A percentile compares a stretch with the other conserved stretches of the same genome.
Evolutionary conservation across 2,888 invertebrate genomes (phyloP).

Genomic region (Arge pagana): DNA sequence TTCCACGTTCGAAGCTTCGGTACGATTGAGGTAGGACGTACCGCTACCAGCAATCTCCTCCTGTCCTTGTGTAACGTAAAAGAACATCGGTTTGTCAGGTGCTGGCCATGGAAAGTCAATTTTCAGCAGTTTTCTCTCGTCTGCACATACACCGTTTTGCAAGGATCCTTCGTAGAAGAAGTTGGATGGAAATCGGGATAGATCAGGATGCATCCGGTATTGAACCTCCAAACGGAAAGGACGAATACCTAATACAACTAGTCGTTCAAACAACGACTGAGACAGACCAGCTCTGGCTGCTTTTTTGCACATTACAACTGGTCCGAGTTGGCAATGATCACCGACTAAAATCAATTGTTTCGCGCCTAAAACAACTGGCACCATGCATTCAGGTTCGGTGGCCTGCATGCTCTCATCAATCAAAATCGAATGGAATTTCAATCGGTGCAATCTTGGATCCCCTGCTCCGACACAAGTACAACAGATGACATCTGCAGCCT

Average conservation of each 20-base stretch:
- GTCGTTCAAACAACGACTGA: constrained; percentile 94
- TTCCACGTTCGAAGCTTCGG: constrained; percentile 98
- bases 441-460: constrained; percentile 87
- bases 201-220: constrained; percentile 98
- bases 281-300: constrained; percentile 96
- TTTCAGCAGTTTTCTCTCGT: constrained; percentile 85
- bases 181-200: constrained; percentile 97
- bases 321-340: constrained; percentile 98
- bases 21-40: constrained; percentile 96
- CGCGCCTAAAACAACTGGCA: constrained; percentile 96
- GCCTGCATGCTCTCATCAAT: constrained; percentile 98
- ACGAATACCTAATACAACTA: constrained; percentile 95
- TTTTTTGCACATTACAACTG: constrained; percentile 99
- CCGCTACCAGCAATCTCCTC: constrained; percentile 99
- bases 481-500: constrained; percentile 98
- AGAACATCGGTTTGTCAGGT: constrained; percentile 97
- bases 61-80: constrained; percentile 96
- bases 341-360: constrained; percentile 97
- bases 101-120: constrained; percentile 99
- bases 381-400: constrained; percentile 98
- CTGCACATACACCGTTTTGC: constrained; percentile 98
- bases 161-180: constrained; percentile 99
- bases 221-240: constrained; percentile 97
- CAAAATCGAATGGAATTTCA: constrained; percentile 94
- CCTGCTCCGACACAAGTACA: constrained; percentile 99